These are phyloP conservation scores for Nannoperca australis DNA, from an alignment of 2,797 vertebrate species.

Conservation along the genomic window DNA sequence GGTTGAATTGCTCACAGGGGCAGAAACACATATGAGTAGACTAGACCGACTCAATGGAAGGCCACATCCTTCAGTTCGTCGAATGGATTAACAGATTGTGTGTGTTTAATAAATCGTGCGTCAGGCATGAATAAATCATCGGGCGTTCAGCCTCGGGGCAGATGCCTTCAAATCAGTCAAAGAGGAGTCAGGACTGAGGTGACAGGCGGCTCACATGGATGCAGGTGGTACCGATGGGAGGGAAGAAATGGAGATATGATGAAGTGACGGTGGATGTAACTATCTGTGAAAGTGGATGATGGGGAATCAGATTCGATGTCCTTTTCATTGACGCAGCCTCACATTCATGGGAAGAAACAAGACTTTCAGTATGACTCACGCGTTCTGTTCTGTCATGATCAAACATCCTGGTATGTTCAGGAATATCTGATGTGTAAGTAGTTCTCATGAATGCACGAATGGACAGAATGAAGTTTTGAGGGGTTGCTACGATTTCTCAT, in stretches of 20 bases:
- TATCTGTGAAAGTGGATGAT: slow-evolving; percentile 24
- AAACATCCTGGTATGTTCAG: background rate
- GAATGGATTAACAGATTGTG: slow-evolving; percentile 63
- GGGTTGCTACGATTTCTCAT: background rate
- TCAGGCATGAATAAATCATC: slow-evolving; percentile 71
- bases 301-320: slow-evolving; percentile 17
- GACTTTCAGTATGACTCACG: background rate
- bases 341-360: background rate
- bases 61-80: slow-evolving; percentile 56
- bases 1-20: slow-evolving; percentile 48
- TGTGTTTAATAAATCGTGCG: slow-evolving; percentile 63
- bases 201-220: slow-evolving; percentile 4
- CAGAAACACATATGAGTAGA: slow-evolving; percentile 35
- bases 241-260: slow-evolving; percentile 19
- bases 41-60: slow-evolving; percentile 42
- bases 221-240: slow-evolving; percentile 31
- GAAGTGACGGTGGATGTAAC: slow-evolving; percentile 12
- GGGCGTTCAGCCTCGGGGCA: background rate
- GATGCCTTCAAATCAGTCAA: slow-evolving; percentile 44
- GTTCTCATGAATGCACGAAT: background rate
- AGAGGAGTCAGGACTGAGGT: slow-evolving; percentile 20
- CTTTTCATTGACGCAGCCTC: slow-evolving; percentile 9
- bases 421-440: slow-evolving; percentile 3
- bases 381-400: background rate
- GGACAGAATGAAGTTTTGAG: background rate